Conservation (phyloP, 2,113 vertebrate species). For the Lates calcarifer region DNA sequence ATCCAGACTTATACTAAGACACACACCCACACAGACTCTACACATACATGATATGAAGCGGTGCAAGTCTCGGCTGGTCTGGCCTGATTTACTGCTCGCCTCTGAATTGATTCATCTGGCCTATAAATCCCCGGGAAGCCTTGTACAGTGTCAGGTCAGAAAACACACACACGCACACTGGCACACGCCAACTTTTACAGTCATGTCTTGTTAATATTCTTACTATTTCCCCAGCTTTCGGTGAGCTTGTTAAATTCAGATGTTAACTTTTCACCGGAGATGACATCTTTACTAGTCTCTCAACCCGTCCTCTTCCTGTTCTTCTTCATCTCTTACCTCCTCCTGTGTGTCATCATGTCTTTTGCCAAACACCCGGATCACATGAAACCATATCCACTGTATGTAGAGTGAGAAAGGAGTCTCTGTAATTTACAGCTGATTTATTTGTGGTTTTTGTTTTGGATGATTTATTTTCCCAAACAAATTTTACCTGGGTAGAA, state of each 20-base stretch:
- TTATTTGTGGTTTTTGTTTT: background rate
- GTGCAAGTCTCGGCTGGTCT: constrained; percentile 65
- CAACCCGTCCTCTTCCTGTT: background rate
- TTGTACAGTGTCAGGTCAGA: constrained; percentile 39
- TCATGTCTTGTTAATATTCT: background rate
- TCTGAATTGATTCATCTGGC: constrained; percentile 71
- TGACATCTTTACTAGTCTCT: background rate
- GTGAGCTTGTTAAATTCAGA: background rate
- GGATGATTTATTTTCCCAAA: background rate
- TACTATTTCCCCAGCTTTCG: background rate
- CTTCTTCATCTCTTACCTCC: background rate
- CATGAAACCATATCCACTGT: background rate
- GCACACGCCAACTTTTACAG: background rate
- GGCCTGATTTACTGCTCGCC: constrained; percentile 75
- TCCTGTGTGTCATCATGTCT: background rate
- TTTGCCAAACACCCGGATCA: no score
- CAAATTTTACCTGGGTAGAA: background rate
- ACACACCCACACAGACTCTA: constrained; percentile 21
- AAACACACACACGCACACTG: background rate
- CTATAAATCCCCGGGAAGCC: constrained; percentile 55
- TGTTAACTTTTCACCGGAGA: background rate
- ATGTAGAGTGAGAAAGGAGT: background rate
- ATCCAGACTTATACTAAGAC: constrained; percentile 20
- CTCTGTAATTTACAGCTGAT: background rate
- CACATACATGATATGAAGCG: constrained; percentile 12